These are phyloP conservation scores for Cavia aperea DNA, from an alignment of 2,113 vertebrate genomes.

Conservation along the genomic window DNA sequence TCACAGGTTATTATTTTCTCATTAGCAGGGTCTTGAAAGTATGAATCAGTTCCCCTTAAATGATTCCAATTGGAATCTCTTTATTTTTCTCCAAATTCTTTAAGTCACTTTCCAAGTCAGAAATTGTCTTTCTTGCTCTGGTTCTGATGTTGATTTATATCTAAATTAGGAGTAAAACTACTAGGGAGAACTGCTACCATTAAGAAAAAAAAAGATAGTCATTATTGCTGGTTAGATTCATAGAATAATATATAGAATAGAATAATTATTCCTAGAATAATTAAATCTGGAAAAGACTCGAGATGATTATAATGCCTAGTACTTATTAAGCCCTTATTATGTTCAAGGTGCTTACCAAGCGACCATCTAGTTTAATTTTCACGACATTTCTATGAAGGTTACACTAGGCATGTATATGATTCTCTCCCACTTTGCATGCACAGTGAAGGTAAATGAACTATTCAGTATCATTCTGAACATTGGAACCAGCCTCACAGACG, in stretches of 20 bases:
- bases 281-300: neutral
- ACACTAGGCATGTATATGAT: neutral
- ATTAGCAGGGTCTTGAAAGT: neutral
- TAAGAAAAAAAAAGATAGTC: neutral
- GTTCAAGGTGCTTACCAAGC: neutral
- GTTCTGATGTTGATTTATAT: neutral
- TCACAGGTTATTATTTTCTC: neutral
- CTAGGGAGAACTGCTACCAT: neutral
- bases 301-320: neutral
- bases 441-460: neutral
- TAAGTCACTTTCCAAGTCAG: neutral
- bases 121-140: neutral
- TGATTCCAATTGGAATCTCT: neutral
- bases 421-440: neutral
- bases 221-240: neutral
- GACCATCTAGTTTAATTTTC: neutral
- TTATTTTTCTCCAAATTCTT: slow-evolving; percentile 12
- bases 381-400: neutral
- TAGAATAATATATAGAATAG: neutral
- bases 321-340: neutral
- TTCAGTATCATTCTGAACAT: neutral
- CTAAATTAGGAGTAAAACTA: neutral
- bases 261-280: too few species aligned
- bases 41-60: neutral
- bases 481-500: neutral